Evolutionary conservation across 2,888 invertebrate species (phyloP).

Genomic region (Drosophila borealis): DNA sequence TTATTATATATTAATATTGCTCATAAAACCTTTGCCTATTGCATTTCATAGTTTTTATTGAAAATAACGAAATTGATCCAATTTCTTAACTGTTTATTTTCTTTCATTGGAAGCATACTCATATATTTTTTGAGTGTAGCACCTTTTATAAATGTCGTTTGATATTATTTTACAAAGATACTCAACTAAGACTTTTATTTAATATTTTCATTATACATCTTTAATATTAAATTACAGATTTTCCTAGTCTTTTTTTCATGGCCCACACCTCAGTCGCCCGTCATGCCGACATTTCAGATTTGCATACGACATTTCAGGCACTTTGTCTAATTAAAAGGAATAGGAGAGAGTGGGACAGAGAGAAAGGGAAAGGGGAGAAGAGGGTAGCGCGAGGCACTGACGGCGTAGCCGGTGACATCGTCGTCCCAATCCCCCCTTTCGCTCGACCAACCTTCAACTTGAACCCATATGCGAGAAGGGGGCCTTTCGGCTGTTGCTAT

Average conservation of each 20-base stretch:
- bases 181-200: too few species aligned
- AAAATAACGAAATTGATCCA: too few species aligned
- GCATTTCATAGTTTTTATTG: too few species aligned
- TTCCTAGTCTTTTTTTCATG: neutral
- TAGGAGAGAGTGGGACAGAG: too few species aligned
- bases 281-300: slow-evolving; percentile 2
- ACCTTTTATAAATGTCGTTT: too few species aligned
- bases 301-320: slow-evolving; percentile 5
- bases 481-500: slow-evolving; percentile 56
- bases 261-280: neutral
- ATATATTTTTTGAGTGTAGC: too few species aligned
- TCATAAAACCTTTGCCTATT: too few species aligned
- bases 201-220: neutral
- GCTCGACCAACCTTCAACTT: slow-evolving; percentile 51
- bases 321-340: slow-evolving; percentile 55
- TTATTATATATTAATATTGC: too few species aligned
- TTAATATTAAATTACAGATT: too few species aligned
- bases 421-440: neutral
- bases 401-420: slow-evolving; percentile 43
- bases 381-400: slow-evolving; percentile 8
- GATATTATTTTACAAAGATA: too few species aligned
- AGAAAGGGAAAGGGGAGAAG: neutral
- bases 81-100: too few species aligned
- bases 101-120: too few species aligned
- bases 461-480: slow-evolving; percentile 18